A percentile compares a stretch with the other conserved stretches of the same genome.
phyloP scores from a whole-genome alignment of 1,140 invertebrate genomes.

The Drosophila parabipectinata region DNA sequence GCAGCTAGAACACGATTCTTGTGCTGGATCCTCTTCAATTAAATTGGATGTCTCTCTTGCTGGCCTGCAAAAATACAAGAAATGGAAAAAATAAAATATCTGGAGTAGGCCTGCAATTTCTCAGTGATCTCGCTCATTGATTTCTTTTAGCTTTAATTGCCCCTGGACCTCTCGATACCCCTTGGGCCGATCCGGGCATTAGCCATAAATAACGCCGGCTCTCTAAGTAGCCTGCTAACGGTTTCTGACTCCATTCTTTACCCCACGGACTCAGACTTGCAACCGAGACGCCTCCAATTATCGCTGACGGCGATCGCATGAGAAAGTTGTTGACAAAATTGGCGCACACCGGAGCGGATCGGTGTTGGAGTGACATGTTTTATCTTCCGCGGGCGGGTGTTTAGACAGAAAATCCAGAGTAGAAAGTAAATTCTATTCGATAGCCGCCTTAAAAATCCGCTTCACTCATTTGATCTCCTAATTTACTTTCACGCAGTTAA shows the following conservation, averaged over 20 bases:
- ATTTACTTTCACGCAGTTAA: constrained; percentile 68
- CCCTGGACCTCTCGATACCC: constrained; percentile 5
- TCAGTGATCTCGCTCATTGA: constrained; percentile 73
- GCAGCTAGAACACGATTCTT: constrained; percentile 51
- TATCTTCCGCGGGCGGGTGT: constrained; percentile 11
- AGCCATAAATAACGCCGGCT: constrained; percentile 61
- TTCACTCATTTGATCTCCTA: constrained; percentile 57
- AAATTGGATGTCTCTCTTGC: constrained; percentile 56
- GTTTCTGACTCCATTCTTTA: constrained; percentile 58
- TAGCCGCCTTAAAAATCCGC: constrained; percentile 56
- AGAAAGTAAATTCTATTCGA: constrained; percentile 76
- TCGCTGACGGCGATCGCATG: constrained; percentile 62
- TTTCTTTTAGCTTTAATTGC: constrained; percentile 81
- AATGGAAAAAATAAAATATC: constrained; percentile 37
- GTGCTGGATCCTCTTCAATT: constrained; percentile 70
- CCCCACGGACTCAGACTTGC: constrained; percentile 23
- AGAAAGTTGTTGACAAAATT: constrained; percentile 80
- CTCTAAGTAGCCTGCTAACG: constrained; percentile 69
- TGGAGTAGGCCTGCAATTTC: constrained; percentile 79
- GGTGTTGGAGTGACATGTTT: not conserved
- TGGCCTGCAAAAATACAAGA: constrained; percentile 13
- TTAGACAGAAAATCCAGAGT: constrained; percentile 67
- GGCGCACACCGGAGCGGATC: constrained; percentile 18
- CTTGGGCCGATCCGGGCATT: constrained; percentile 11
- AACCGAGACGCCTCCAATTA: constrained; percentile 55